Conservation (phyloP, 1,140 invertebrate species). For the Eueides isabella region DNA sequence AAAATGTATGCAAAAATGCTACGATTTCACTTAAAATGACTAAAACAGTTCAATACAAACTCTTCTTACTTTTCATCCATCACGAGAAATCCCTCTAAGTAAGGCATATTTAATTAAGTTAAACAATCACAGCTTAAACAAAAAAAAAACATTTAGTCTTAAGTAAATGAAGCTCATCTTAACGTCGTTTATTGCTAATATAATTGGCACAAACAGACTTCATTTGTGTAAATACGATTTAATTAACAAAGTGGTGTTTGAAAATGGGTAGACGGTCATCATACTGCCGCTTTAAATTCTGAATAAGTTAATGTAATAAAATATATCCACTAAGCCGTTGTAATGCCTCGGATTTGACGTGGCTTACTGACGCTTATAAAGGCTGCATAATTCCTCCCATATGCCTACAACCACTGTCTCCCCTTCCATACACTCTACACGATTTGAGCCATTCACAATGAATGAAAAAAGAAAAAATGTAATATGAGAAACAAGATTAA, state of each 20-base stretch:
- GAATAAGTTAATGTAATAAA: conserved; percentile 70
- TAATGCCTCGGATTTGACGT: conserved; percentile 58
- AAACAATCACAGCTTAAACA: conserved; percentile 1
- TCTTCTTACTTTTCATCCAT: neutral
- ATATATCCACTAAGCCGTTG: conserved; percentile 62
- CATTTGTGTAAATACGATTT: conserved; percentile 39
- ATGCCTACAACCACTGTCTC: conserved; percentile 48
- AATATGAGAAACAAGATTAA: conserved; percentile 41
- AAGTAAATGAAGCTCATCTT: conserved; percentile 25
- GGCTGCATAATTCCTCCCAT: conserved; percentile 56
- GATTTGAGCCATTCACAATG: conserved; percentile 38
- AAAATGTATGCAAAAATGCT: too few species aligned
- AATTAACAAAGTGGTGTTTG: conserved; percentile 57
- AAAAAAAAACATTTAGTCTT: conserved; percentile 9
- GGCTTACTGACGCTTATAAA: conserved; percentile 64
- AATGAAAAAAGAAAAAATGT: conserved; percentile 31
- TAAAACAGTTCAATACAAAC: neutral
- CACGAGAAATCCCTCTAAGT: neutral
- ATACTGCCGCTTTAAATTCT: conserved; percentile 47
- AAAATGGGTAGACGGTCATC: conserved; percentile 50
- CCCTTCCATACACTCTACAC: conserved; percentile 41
- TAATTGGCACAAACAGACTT: conserved; percentile 29
- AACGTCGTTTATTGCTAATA: conserved; percentile 28
- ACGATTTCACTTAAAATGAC: neutral
- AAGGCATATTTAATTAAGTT: conserved; percentile 6